Evolutionary conservation across 2,113 vertebrate species (phyloP).

Genomic region (Butorides virescens): DNA sequence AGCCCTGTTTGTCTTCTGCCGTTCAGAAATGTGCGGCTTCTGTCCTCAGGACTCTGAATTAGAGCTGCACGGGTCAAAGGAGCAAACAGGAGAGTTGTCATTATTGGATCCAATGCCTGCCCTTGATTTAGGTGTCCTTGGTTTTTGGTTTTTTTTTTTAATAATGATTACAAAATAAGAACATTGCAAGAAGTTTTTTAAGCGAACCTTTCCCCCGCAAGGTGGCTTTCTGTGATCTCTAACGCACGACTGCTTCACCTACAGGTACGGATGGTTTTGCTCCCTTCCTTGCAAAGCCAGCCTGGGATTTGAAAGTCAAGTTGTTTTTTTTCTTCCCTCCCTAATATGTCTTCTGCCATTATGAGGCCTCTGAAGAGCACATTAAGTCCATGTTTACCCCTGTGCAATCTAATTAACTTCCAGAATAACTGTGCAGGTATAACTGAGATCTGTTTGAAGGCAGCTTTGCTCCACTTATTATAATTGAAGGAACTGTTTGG

Average conservation of each 20-base stretch:
- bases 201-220: neutral
- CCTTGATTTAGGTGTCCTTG: neutral
- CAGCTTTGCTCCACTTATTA: conserved; percentile 15
- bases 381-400: conserved; percentile 46
- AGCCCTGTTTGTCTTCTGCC: neutral
- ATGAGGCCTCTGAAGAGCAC: conserved; percentile 32
- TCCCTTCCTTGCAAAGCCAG: neutral
- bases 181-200: neutral
- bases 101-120: neutral
- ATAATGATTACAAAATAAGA: neutral
- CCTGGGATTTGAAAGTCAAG: conserved; percentile 36
- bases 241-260: neutral
- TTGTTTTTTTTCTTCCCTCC: neutral
- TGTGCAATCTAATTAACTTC: conserved; percentile 55
- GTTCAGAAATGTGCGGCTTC: neutral
- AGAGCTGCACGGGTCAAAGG: neutral
- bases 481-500: conserved; percentile 45
- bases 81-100: conserved; percentile 8
- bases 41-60: conserved; percentile 34
- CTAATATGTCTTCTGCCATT: conserved; percentile 27
- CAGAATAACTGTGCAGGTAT: conserved; percentile 53
- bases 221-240: neutral
- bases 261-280: neutral
- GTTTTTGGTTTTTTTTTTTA: neutral
- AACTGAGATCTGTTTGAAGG: conserved; percentile 55